These are phyloP conservation scores for Drosophila lini DNA, from an alignment of 1,140 invertebrate genomes.

Conservation along the genomic window DNA sequence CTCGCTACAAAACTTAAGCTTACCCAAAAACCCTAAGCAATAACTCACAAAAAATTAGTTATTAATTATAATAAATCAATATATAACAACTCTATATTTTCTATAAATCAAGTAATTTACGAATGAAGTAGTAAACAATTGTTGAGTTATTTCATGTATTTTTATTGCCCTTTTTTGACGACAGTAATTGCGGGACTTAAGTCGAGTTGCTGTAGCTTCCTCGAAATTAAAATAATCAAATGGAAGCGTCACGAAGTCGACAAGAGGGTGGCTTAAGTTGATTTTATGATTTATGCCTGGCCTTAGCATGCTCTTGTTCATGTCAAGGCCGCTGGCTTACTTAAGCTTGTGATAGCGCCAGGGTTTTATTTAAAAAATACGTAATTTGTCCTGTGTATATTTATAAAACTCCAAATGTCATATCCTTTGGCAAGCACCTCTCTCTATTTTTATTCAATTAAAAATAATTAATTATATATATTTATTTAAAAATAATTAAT, in stretches of 20 bases:
- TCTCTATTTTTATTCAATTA: background rate
- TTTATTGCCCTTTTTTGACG: background rate
- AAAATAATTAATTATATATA: background rate
- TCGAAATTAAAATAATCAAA: slow-evolving; percentile 5
- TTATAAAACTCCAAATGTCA: background rate
- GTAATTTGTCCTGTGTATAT: background rate
- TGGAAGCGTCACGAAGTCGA: background rate
- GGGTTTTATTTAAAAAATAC: background rate
- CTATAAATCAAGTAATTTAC: background rate
- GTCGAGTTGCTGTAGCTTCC: background rate
- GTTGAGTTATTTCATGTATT: background rate
- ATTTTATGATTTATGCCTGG: slow-evolving; percentile 3
- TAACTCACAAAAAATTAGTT: background rate
- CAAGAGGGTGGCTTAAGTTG: slow-evolving; percentile 3
- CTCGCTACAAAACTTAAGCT: background rate
- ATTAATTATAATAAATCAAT: background rate
- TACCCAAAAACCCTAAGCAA: background rate
- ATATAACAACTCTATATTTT: background rate
- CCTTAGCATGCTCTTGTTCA: background rate
- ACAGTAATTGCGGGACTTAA: slow-evolving; percentile 3
- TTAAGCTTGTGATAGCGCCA: background rate
- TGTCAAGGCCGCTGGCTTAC: background rate
- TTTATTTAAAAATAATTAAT: background rate
- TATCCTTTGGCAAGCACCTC: too few species aligned
- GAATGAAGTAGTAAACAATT: background rate